Conservation (phyloP, 2,113 vertebrate species). For the Empidonax alnorum region DNA sequence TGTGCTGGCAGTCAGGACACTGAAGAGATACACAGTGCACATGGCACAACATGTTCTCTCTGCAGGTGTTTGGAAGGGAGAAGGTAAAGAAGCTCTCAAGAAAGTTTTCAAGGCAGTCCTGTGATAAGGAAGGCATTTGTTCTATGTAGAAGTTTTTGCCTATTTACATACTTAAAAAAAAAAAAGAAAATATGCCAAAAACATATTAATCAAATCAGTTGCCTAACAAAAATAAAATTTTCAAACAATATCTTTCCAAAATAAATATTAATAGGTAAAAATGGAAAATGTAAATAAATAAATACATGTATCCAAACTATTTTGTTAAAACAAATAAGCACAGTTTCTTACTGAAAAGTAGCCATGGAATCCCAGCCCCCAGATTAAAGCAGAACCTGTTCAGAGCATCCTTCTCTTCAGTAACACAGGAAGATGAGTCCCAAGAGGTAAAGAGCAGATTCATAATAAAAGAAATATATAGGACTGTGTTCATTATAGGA, state of each 20-base stretch:
- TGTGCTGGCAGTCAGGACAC: conserved; percentile 37
- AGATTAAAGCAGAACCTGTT: background rate
- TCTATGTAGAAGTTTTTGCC: conserved; percentile 61
- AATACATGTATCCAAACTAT: background rate
- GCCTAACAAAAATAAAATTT: conserved; percentile 73
- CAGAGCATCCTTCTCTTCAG: background rate
- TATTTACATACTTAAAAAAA: conserved; percentile 71
- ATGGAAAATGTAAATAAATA: conserved; percentile 11
- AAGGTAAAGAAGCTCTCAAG: conserved; percentile 33
- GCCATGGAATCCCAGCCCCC: background rate
- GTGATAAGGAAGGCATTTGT: conserved; percentile 52
- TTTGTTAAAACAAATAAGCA: background rate
- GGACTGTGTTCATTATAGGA: background rate
- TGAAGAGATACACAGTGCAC: background rate
- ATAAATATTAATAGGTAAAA: conserved; percentile 52
- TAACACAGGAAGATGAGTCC: background rate
- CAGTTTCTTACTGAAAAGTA: background rate
- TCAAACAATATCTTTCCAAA: conserved; percentile 36
- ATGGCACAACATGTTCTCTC: background rate
- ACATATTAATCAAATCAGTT: conserved; percentile 3
- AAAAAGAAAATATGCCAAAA: conserved; percentile 53
- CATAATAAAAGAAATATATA: background rate
- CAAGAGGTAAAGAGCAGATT: conserved; percentile 6
- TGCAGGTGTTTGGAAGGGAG: conserved; percentile 6
- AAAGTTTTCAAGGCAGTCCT: conserved; percentile 46